Conservation (phyloP, 2,888 invertebrate genomes). For the Mylabris sibirica region DNA sequence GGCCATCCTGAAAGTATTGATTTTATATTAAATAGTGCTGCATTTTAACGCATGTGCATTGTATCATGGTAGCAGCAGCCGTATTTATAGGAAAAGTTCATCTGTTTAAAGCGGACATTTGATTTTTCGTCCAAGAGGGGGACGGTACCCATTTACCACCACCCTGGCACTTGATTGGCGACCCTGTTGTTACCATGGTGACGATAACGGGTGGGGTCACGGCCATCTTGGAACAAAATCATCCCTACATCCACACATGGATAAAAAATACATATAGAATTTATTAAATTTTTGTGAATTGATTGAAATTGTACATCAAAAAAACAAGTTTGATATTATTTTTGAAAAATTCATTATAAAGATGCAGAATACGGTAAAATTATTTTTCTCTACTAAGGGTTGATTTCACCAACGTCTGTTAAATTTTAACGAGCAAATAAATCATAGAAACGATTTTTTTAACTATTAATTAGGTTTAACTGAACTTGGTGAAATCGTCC, state of each 20-base stretch:
- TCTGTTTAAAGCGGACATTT: constrained; percentile 29
- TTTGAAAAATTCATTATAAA: background rate
- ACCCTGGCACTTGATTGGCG: constrained; percentile 43
- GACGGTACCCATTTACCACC: constrained; percentile 42
- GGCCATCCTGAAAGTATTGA: constrained; percentile 42
- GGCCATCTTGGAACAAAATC: constrained; percentile 57
- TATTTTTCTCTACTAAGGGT: too few species aligned
- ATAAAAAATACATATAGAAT: background rate
- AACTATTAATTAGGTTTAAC: too few species aligned
- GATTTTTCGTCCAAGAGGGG: constrained; percentile 39
- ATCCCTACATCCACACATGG: constrained; percentile 26
- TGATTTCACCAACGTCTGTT: too few species aligned
- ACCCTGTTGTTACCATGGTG: constrained; percentile 56
- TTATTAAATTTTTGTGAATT: background rate
- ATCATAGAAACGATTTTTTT: too few species aligned
- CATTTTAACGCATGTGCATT: constrained; percentile 53
- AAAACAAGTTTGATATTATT: background rate
- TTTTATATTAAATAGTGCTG: constrained; percentile 45
- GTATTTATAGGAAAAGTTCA: constrained; percentile 36
- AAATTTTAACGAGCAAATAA: too few species aligned
- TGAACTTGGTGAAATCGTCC: too few species aligned
- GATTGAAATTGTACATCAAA: background rate
- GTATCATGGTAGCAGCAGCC: constrained; percentile 27
- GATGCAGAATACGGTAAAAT: background rate
- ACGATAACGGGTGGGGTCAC: constrained; percentile 57